Evolutionary conservation across 2,797 vertebrate genomes (phyloP).

Genomic region (Periparus ater): DNA sequence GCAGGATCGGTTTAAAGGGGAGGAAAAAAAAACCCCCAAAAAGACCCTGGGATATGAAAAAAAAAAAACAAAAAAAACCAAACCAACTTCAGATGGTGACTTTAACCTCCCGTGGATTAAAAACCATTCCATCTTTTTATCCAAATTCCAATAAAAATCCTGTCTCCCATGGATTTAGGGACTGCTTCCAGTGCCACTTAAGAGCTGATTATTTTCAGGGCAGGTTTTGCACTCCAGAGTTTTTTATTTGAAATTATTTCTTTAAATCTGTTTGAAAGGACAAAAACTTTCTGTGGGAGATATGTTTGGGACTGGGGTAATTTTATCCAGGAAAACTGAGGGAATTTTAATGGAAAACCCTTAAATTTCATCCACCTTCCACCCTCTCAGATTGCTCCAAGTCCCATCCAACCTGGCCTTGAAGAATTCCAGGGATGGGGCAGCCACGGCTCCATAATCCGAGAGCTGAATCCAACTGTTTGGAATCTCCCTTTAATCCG

Average conservation of each 20-base stretch:
- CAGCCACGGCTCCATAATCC: not conserved
- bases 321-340: not conserved
- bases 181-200: conserved; percentile 57
- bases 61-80: not conserved
- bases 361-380: not conserved
- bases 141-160: conserved; percentile 76
- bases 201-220: conserved; percentile 62
- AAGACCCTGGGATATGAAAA: not conserved
- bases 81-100: conserved; percentile 79
- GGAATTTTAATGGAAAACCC: not conserved
- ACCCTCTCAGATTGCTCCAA: not conserved
- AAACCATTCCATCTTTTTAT: conserved; percentile 73
- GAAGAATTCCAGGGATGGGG: not conserved
- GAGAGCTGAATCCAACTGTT: not conserved
- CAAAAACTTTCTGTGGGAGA: not conserved
- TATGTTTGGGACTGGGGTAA: not conserved
- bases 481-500: not conserved
- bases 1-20: conserved; percentile 20
- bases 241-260: not conserved
- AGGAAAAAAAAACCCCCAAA: not conserved
- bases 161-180: conserved; percentile 66
- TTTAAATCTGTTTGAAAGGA: not conserved
- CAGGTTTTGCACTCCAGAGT: not conserved
- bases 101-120: conserved; percentile 72
- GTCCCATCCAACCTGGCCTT: not conserved